Percentiles rank a stretch among this genome's conserved stretches.
Evolutionary conservation across 2,113 vertebrate species (phyloP).

Genomic region (Ivindomyrus marchei): DNA sequence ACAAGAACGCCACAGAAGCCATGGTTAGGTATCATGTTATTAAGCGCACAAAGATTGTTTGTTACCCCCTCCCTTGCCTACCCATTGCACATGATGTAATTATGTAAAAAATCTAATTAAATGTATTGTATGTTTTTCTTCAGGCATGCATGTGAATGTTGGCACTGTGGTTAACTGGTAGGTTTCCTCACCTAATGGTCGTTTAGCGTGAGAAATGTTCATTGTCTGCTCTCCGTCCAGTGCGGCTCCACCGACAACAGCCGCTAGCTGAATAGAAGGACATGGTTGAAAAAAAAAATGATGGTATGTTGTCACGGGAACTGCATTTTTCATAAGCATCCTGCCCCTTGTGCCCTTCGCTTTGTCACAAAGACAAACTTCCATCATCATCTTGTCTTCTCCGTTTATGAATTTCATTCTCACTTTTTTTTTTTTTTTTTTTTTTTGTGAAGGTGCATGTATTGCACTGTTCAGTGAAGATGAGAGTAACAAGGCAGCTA

Average conservation of each 20-base stretch:
- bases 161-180: not conserved
- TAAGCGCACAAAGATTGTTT: conserved; percentile 6
- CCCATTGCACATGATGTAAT: conserved; percentile 2
- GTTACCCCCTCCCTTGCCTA: not conserved
- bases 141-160: not conserved
- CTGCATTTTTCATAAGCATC: not conserved
- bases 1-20: not conserved
- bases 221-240: not conserved
- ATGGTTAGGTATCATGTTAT: not conserved
- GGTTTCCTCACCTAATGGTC: not conserved
- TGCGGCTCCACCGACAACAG: not conserved
- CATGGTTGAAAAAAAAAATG: not conserved
- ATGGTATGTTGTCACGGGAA: not conserved
- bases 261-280: not conserved
- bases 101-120: not conserved
- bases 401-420: not conserved
- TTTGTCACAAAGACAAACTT: not conserved
- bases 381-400: not conserved
- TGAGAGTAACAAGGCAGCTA: conserved; percentile 34
- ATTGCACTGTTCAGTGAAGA: conserved; percentile 20
- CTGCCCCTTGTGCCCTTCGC: not conserved
- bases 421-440: not conserved
- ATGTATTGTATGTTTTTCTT: conserved; percentile 9
- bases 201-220: not conserved
- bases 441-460: not conserved